A percentile compares a stretch with the other conserved stretches of the same genome.
Evolutionary conservation across 2,888 invertebrate species (phyloP).

Genomic region (Siphlonurus alternatus): DNA sequence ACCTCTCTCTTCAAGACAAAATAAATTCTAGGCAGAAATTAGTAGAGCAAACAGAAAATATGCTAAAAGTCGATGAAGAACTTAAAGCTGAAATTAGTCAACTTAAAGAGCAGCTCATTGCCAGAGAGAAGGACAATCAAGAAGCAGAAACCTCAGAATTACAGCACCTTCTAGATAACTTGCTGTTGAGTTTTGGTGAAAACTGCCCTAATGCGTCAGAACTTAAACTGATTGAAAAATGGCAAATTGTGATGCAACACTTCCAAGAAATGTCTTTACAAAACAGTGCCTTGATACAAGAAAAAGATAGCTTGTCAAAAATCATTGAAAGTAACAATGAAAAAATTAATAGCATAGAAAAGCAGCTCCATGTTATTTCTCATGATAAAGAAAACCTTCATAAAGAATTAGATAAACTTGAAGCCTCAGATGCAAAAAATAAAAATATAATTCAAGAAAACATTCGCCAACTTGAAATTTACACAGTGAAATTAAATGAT

Average conservation of each 20-base stretch:
- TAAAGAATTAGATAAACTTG: constrained; percentile 24
- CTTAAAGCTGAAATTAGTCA: constrained; percentile 20
- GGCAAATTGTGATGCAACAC: constrained; percentile 10
- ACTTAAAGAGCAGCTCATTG: constrained; percentile 12
- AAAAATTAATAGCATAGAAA: constrained; percentile 9
- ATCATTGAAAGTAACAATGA: not conserved
- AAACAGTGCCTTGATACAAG: constrained; percentile 23
- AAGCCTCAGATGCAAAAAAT: constrained; percentile 31
- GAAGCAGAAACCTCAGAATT: not conserved
- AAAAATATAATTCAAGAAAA: constrained; percentile 32
- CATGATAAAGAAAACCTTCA: constrained; percentile 19
- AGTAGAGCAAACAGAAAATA: constrained; percentile 13
- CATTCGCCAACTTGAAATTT: constrained; percentile 32
- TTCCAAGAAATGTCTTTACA: not conserved
- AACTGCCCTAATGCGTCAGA: not conserved
- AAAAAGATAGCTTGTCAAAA: constrained; percentile 20
- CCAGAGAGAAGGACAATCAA: not conserved
- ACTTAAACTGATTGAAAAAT: constrained; percentile 18
- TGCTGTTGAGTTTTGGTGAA: not conserved
- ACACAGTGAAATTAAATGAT: constrained; percentile 25
- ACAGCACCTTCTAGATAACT: not conserved
- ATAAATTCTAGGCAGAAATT: constrained; percentile 11
- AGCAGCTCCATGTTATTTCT: constrained; percentile 20
- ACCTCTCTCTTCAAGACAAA: constrained; percentile 15
- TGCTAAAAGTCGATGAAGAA: constrained; percentile 20